Evolutionary conservation across 35 echinoderm and acorn worm genomes (phyloP), one percentile per base, ranked within the genome.

Genomic region (Amphiura filiformis): DNA sequence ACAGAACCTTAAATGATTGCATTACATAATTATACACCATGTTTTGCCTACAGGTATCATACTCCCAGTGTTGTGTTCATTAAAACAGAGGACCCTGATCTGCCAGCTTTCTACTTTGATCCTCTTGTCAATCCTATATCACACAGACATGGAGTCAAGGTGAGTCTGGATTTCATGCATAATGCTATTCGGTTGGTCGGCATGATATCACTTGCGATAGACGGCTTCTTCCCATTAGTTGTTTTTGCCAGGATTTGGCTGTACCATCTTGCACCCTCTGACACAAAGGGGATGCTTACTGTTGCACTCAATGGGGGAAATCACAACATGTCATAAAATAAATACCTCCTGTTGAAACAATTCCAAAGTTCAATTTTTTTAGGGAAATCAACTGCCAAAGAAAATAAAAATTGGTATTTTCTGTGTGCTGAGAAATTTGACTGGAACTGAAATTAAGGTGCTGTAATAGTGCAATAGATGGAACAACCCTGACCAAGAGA

Each of bases 31-130:
- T n/a, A 31, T 28, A 13, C 28, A 13, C 28, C 7, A 12, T n/a
- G n/a, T n/a, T n/a, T n/a, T n/a, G n/a, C n/a, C n/a, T 88, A 18
- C 81, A 98, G 96, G 96, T 98, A 98, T 57, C 96, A 98, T 79
- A 98, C 96, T 5, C 96, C 96, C 13, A 90, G 84, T 75, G 96
- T 98, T 9, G 96, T 98, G 38, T 98, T 98, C 84, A 98, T 98
- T 80, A 98, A 98, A 79, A 98, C 96, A 32, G 96, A 98, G 56
- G 96, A 98, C 81, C 96, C 96, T 80, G 96, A 98, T 77, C 83
- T 98, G 34, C 96, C 96, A 35, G 96, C 96, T 2, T 98, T 94
- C 80, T 98, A 98, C 89, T 98, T 98, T 90, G 96, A 98, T 87
- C 96, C 96, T 31, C 87, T 97, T 7, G 86, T 97, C 57, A 97